Evolutionary conservation across 2,797 vertebrate genomes (phyloP).

Genomic region (Furcifer pardalis): DNA sequence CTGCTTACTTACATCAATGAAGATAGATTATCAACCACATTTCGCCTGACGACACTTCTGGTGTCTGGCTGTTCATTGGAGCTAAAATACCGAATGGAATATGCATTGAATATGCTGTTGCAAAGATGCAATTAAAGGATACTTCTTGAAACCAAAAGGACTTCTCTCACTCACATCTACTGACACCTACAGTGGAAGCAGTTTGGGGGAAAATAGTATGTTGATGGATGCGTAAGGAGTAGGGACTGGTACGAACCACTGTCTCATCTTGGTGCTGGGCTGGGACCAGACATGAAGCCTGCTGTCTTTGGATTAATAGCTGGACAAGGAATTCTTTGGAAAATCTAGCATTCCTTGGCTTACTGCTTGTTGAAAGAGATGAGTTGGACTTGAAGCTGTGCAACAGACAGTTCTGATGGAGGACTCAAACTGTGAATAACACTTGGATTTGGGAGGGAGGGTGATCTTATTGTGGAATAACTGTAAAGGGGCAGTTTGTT

Average conservation of each 20-base stretch:
- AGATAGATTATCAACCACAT: slow-evolving; percentile 91
- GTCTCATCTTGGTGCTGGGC: slow-evolving; percentile 81
- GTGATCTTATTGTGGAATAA: slow-evolving; percentile 78
- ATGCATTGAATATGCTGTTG: slow-evolving; percentile 96
- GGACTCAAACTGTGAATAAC: slow-evolving; percentile 79
- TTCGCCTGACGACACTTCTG: slow-evolving; percentile 87
- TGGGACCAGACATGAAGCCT: slow-evolving; percentile 77
- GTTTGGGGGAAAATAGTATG: slow-evolving; percentile 69
- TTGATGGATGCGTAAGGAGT: slow-evolving; percentile 66
- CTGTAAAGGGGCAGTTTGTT: slow-evolving; percentile 79
- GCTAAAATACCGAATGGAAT: slow-evolving; percentile 92
- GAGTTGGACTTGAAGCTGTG: slow-evolving; percentile 68
- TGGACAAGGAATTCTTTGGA: slow-evolving; percentile 70
- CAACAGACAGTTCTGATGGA: slow-evolving; percentile 75
- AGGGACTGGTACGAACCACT: slow-evolving; percentile 76
- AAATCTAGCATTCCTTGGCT: slow-evolving; percentile 64
- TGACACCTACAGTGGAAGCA: slow-evolving; percentile 69
- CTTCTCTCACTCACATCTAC: slow-evolving; percentile 75
- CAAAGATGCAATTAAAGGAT: slow-evolving; percentile 88
- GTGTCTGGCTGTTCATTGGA: slow-evolving; percentile 88
- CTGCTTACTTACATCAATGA: slow-evolving; percentile 97
- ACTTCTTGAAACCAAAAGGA: slow-evolving; percentile 62
- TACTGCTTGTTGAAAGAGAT: slow-evolving; percentile 59
- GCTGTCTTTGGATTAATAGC: slow-evolving; percentile 70
- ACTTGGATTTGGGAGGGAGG: slow-evolving; percentile 70